A percentile compares a stretch with the other conserved stretches of the same genome.
Conservation (phyloP, 2,888 invertebrate species). For the Celastrina argiolus region DNA sequence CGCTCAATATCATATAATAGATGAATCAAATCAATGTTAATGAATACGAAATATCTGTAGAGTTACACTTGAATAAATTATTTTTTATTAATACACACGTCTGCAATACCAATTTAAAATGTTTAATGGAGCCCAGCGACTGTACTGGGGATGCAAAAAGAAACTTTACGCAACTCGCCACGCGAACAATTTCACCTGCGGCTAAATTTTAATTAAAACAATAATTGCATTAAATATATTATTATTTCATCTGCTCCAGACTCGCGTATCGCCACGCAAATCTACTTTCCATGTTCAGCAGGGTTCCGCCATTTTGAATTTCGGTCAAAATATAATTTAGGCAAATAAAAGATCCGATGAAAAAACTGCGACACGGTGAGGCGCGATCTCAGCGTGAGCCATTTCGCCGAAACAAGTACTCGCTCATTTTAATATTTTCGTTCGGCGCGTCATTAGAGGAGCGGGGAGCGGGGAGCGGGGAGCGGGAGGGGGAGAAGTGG, state of each 20-base stretch:
- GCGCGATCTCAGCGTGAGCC: constrained; percentile 51
- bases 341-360: constrained; percentile 4
- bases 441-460: constrained; percentile 66
- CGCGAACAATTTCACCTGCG: not conserved
- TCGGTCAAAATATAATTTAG: constrained; percentile 7
- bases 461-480: too few relatives aligned
- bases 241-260: not conserved
- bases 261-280: too few relatives aligned
- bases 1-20: too few relatives aligned
- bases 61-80: not conserved
- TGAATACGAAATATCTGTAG: not conserved
- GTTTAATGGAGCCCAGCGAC: constrained; percentile 2
- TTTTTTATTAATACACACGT: constrained; percentile 1
- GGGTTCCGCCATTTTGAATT: constrained; percentile 7
- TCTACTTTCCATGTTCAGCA: not conserved
- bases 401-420: constrained; percentile 71
- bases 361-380: not conserved
- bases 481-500: constrained; percentile 68
- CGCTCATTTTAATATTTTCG: constrained; percentile 76
- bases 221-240: constrained; percentile 8
- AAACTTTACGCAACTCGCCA: not conserved
- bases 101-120: not conserved
- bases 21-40: not conserved
- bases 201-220: constrained; percentile 5
- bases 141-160: not conserved